These are phyloP conservation scores for Drosophila repletoides DNA, from an alignment of 1,140 invertebrate species.

Conservation along the genomic window DNA sequence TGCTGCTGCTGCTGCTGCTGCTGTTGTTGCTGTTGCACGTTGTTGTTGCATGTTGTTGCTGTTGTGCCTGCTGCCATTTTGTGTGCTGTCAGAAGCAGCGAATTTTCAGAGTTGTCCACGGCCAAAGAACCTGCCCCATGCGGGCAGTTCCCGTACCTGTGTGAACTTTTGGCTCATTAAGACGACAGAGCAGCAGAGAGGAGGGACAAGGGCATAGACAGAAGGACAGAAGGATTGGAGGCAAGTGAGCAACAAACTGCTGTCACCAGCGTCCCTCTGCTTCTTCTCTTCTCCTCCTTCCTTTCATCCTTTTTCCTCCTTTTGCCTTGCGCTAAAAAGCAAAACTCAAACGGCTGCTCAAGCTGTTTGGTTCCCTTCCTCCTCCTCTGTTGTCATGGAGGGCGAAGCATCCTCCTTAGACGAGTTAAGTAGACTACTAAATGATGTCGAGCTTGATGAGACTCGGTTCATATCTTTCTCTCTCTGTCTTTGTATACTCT, in stretches of 20 bases:
- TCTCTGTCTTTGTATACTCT: neutral
- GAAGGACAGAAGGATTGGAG: neutral
- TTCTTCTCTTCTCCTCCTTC: neutral
- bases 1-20: slow-evolving; percentile 6
- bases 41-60: too few relatives aligned
- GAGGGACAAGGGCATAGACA: neutral
- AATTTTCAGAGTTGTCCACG: slow-evolving; percentile 43
- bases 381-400: slow-evolving; percentile 44
- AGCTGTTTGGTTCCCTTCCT: slow-evolving; percentile 62
- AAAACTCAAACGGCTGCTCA: slow-evolving; percentile 68
- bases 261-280: slow-evolving; percentile 38
- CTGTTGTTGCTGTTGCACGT: slow-evolving; percentile 30
- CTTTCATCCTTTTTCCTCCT: neutral
- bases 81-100: slow-evolving; percentile 49
- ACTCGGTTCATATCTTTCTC: slow-evolving; percentile 11
- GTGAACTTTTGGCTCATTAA: slow-evolving; percentile 66
- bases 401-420: slow-evolving; percentile 69
- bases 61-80: slow-evolving; percentile 33
- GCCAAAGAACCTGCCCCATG: slow-evolving; percentile 46
- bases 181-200: neutral
- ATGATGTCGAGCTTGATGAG: slow-evolving; percentile 62
- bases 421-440: slow-evolving; percentile 80
- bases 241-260: slow-evolving; percentile 58
- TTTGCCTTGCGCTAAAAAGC: slow-evolving; percentile 36
- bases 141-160: slow-evolving; percentile 49